Percentiles rank a stretch among this genome's conserved stretches.
Conservation (phyloP, 2,113 vertebrate genomes). For the Nanorana parkeri region DNA sequence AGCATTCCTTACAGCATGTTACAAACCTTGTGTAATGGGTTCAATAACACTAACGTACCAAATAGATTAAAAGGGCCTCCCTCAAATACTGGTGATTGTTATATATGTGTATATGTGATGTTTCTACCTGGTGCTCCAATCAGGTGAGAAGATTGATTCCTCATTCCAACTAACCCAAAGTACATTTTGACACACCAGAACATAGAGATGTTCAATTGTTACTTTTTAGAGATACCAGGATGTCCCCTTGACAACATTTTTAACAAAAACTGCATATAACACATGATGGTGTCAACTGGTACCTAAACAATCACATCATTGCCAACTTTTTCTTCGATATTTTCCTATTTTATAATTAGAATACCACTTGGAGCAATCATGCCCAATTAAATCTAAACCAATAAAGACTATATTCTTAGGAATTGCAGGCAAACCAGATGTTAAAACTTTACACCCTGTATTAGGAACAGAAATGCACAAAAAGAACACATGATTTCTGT, state of each 20-base stretch:
- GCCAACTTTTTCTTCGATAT: neutral
- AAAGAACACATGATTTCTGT: slow-evolving; percentile 58
- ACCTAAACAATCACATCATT: neutral
- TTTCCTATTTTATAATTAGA: neutral
- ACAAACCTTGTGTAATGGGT: too few species aligned
- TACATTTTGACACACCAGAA: neutral
- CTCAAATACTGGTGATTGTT: too few species aligned
- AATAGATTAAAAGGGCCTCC: neutral
- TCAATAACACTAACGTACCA: too few species aligned
- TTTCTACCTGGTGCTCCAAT: neutral
- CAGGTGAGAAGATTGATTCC: neutral
- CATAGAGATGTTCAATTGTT: too few species aligned
- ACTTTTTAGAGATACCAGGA: too few species aligned
- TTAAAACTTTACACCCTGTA: slow-evolving; percentile 56
- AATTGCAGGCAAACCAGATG: neutral
- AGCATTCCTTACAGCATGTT: too few species aligned
- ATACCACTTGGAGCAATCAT: neutral
- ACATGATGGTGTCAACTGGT: too few species aligned
- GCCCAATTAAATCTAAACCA: slow-evolving; percentile 18
- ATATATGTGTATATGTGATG: too few species aligned
- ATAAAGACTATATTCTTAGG: slow-evolving; percentile 6
- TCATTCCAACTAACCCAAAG: neutral
- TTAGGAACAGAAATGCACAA: slow-evolving; percentile 58
- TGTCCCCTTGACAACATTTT: too few species aligned
- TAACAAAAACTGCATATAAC: too few species aligned